phyloP scores from a whole-genome alignment of 2,797 vertebrate genomes.

The Mormyrops boulengeri region DNA sequence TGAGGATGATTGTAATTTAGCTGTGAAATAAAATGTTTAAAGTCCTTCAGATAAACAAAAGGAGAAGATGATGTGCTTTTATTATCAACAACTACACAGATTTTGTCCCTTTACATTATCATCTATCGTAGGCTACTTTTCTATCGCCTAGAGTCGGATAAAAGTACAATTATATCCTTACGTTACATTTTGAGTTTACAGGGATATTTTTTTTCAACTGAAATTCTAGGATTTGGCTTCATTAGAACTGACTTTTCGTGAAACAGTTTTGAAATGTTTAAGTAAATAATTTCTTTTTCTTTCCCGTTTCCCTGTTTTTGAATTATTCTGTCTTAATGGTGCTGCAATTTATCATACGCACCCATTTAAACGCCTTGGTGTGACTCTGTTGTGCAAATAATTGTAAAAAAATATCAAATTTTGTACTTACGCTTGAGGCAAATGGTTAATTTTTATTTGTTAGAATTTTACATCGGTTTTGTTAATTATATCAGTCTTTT shows the following conservation, averaged over 20 bases:
- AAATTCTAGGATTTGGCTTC: not conserved
- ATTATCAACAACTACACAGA: constrained; percentile 14
- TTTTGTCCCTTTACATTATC: constrained; percentile 9
- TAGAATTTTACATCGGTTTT: not conserved
- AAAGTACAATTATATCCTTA: not conserved
- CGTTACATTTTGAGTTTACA: not conserved
- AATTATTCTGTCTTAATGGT: not conserved
- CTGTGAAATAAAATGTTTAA: not conserved
- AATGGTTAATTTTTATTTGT: not conserved
- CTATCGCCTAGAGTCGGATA: not conserved
- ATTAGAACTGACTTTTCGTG: not conserved
- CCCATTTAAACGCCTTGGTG: not conserved
- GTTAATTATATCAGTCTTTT: not conserved
- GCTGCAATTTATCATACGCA: not conserved
- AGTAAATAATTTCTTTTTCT: not conserved
- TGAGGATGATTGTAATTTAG: constrained; percentile 5
- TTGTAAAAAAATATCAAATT: not conserved
- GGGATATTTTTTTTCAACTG: not conserved
- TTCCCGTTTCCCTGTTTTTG: not conserved
- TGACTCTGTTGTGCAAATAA: not conserved
- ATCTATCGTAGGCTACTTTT: not conserved
- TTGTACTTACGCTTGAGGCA: not conserved
- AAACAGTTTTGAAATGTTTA: not conserved
- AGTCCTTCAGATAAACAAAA: constrained; percentile 9
- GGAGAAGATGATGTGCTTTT: not conserved